Evolutionary conservation across 1,140 invertebrate genomes (phyloP).

Genomic region (Mya arenaria): DNA sequence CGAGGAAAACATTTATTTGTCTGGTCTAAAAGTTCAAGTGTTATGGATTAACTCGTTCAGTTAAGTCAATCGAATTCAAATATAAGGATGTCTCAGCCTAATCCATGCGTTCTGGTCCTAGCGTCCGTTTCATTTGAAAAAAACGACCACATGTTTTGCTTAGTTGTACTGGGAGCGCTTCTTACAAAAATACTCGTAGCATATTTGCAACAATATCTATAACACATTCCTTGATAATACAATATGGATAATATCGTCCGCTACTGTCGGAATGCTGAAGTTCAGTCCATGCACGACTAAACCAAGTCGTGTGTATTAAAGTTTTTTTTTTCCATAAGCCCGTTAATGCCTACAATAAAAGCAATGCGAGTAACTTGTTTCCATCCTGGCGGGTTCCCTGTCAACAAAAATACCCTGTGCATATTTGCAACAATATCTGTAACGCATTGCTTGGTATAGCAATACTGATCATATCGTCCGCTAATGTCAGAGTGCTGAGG

Average conservation of each 20-base stretch:
- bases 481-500: too few species aligned
- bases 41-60: too few species aligned
- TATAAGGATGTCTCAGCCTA: neutral
- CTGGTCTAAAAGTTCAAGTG: too few species aligned
- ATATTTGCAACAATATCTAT: neutral
- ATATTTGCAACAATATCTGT: too few species aligned
- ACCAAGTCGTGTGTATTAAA: neutral
- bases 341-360: constrained; percentile 9
- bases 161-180: constrained; percentile 2
- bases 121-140: neutral
- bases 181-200: neutral
- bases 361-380: constrained; percentile 3
- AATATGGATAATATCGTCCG: constrained; percentile 16
- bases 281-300: constrained; percentile 5
- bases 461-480: too few species aligned
- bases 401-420: too few species aligned
- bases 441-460: too few species aligned
- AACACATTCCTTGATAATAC: neutral
- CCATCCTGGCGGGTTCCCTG: constrained; percentile 24
- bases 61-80: too few species aligned
- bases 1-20: neutral
- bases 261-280: neutral
- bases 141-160: neutral
- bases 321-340: neutral
- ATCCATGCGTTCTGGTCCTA: neutral